Percentiles rank a stretch among this genome's conserved stretches.
These are phyloP conservation scores for Nebria salina DNA, from an alignment of 2,888 invertebrate species.

Conservation along the genomic window DNA sequence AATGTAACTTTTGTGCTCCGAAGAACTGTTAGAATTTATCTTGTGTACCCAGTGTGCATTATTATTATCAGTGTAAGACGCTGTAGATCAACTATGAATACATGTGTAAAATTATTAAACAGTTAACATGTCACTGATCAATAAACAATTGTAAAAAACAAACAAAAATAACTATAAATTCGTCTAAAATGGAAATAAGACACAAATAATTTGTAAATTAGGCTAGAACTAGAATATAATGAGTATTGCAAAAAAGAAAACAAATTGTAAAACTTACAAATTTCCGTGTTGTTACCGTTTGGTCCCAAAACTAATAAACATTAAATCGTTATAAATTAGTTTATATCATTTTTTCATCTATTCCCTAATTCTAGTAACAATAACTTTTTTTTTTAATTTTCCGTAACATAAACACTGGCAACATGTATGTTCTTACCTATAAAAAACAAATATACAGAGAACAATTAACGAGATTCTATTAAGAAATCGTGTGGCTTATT, in stretches of 20 bases:
- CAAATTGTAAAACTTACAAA: not conserved
- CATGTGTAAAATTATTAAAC: conserved; percentile 40
- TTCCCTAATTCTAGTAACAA: conserved; percentile 8
- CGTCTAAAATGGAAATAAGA: conserved; percentile 13
- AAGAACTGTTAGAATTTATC: too few relatives aligned
- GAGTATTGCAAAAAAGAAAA: not conserved
- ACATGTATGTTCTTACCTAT: not conserved
- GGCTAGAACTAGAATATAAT: conserved; percentile 13
- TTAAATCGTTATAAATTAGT: not conserved
- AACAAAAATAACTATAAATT: conserved; percentile 26
- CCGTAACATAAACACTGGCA: not conserved
- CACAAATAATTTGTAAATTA: conserved; percentile 27
- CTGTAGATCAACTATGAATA: conserved; percentile 17
- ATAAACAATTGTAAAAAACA: conserved; percentile 27
- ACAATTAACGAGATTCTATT: conserved; percentile 15
- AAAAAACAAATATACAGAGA: not conserved
- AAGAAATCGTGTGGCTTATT: not conserved
- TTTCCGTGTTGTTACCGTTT: not conserved
- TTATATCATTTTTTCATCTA: conserved; percentile 7
- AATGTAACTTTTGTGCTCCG: too few relatives aligned
- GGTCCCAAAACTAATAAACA: not conserved
- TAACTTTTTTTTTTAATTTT: not conserved
- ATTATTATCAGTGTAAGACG: too few relatives aligned
- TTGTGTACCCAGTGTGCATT: too few relatives aligned
- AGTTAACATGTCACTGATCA: conserved; percentile 46